Conservation (phyloP, 2,797 vertebrate genomes). For the Dendrocincla tyrannina region DNA sequence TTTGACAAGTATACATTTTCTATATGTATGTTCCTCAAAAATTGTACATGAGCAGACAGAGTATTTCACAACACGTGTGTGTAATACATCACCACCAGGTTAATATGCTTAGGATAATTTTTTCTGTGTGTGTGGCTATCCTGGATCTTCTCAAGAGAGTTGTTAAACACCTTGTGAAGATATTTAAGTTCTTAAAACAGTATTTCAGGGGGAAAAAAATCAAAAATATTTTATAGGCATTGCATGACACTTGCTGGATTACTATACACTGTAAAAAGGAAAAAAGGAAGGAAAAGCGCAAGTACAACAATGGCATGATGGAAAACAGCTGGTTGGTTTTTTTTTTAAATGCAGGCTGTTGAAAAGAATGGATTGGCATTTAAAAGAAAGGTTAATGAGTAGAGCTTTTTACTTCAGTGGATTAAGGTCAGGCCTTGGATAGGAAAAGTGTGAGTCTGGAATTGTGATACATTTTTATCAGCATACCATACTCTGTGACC, state of each 20-base stretch:
- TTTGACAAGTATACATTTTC: neutral
- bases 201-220: neutral
- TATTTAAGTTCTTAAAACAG: neutral
- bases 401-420: neutral
- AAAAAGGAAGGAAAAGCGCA: neutral
- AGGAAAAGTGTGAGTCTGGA: neutral
- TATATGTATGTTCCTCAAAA: neutral
- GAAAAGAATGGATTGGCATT: neutral
- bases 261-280: neutral
- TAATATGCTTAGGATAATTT: neutral
- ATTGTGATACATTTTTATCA: neutral
- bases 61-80: neutral
- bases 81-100: neutral
- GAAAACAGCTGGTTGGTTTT: neutral
- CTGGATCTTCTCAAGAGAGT: neutral
- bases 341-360: neutral
- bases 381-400: neutral
- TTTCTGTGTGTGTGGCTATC: neutral
- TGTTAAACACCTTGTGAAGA: neutral
- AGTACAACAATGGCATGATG: neutral
- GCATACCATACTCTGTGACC: neutral
- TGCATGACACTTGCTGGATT: neutral
- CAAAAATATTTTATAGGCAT: neutral
- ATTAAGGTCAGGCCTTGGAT: neutral
- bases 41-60: neutral